phyloP scores from a whole-genome alignment of 2,113 vertebrate genomes.

The Sapayoa aenigma region DNA sequence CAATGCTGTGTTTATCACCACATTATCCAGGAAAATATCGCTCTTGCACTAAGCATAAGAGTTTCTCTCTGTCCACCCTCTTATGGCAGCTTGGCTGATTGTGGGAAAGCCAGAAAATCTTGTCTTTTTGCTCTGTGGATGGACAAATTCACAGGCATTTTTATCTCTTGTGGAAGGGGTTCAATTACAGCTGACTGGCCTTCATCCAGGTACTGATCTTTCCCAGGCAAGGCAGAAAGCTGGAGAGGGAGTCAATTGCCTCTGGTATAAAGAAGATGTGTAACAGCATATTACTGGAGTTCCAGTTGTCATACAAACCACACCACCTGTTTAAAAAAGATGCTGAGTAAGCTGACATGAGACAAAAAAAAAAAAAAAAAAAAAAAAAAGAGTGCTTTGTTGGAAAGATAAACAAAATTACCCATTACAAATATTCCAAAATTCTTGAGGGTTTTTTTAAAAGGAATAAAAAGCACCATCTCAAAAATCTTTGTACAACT shows the following conservation, averaged over 20 bases:
- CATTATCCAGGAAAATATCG: not conserved
- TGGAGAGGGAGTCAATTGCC: not conserved
- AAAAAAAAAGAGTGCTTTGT: not conserved
- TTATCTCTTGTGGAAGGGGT: conserved; percentile 46
- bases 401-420: not conserved
- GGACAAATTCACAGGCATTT: not conserved
- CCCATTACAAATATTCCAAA: not conserved
- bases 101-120: conserved; percentile 39
- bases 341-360: not conserved
- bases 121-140: not conserved
- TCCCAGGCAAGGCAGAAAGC: conserved; percentile 37
- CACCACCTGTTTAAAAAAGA: not conserved
- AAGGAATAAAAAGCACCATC: not conserved
- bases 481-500: not conserved
- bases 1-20: not conserved
- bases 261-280: not conserved
- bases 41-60: not conserved
- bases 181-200: conserved; percentile 35
- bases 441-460: not conserved
- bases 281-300: not conserved
- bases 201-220: conserved; percentile 49
- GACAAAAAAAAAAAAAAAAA: fast-evolving
- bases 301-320: not conserved
- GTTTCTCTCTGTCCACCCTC: not conserved
- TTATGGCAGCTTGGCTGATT: not conserved